Evolutionary conservation across 64 coral and sea anemone species (phyloP), one percentile per base, ranked within the genome.

Genomic region (Dendronephthya gigantea): DNA sequence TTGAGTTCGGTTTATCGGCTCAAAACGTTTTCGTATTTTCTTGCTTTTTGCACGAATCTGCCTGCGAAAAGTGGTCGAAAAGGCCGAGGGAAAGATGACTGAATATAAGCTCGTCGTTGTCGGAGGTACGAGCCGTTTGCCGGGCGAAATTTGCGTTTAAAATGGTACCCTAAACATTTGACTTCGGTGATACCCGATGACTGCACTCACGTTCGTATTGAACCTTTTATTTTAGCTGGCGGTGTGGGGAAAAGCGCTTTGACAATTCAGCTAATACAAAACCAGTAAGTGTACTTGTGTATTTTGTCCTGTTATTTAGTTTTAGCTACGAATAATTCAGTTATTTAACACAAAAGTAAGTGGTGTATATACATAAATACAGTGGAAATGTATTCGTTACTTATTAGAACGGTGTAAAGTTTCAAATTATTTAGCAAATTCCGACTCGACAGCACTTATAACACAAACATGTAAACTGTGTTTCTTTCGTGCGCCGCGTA

Each of bases 91-190:
- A 35, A 85, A 56, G 49, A 98, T 98, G 95, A 98, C 95, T 69
- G 95, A 98, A 65, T 98, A 98, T 48, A 98, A 98, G 83, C 88
- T 98, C 7, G 95, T 98, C 23, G 95, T 98, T 4, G 95, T 98
- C 62, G 95, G 95, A 98, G 95, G 95, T 98, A 93, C 30, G 10
- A 9, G 2, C 14, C 25, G 8, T 23, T 83, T 28, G 7, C 25
- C 19, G 17, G 17, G 3, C 55, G 55, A 5, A 22, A n/a, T 23
- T 7, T 27, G 19, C 25, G 34, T 39, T 41, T 27, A 41, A 81
- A 81, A 28, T 92, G 41, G 72, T 23, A n/a, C 40, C 29, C 45
- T 62, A 23, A 58, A 39, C n/a, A 30, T 1, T 10, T 22, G 39
- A 76, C 82, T 36, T 83, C 83, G 38, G 39, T 35, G 43, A 22